Conservation (phyloP, 2,888 invertebrate species). For the Taenaris catops region DNA sequence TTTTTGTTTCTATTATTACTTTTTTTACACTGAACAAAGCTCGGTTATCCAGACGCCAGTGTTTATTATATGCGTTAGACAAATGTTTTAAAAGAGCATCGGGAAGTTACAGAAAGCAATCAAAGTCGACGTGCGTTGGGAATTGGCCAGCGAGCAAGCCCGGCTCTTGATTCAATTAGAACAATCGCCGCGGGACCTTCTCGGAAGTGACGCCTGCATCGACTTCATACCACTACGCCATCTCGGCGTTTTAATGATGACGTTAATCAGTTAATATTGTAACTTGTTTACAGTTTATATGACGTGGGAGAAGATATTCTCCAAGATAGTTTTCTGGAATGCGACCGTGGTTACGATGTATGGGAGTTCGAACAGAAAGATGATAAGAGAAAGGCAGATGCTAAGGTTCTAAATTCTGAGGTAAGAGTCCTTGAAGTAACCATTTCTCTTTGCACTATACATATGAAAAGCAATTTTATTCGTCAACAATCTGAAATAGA, state of each 20-base stretch:
- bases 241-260: too few species aligned
- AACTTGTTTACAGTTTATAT: slow-evolving; percentile 42
- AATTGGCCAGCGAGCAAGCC: slow-evolving; percentile 43
- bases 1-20: too few species aligned
- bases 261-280: too few species aligned
- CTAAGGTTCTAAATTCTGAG: slow-evolving; percentile 54
- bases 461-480: too few species aligned
- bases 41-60: too few species aligned
- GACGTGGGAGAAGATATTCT: slow-evolving; percentile 49
- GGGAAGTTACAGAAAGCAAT: slow-evolving; percentile 46
- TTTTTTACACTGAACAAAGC: too few species aligned
- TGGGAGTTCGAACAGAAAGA: slow-evolving; percentile 58
- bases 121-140: slow-evolving; percentile 64
- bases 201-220: slow-evolving; percentile 27
- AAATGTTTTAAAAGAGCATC: slow-evolving; percentile 8
- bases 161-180: slow-evolving; percentile 66
- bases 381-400: slow-evolving; percentile 44
- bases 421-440: too few species aligned
- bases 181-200: slow-evolving; percentile 43
- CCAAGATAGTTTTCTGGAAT: slow-evolving; percentile 52
- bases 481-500: too few species aligned
- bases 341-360: slow-evolving; percentile 54
- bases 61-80: too few species aligned
- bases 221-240: too few species aligned
- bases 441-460: too few species aligned